Evolutionary conservation across 2,113 vertebrate species (phyloP), one percentile per base, ranked within the genome.

Genomic region (Corythaixoides concolor): DNA sequence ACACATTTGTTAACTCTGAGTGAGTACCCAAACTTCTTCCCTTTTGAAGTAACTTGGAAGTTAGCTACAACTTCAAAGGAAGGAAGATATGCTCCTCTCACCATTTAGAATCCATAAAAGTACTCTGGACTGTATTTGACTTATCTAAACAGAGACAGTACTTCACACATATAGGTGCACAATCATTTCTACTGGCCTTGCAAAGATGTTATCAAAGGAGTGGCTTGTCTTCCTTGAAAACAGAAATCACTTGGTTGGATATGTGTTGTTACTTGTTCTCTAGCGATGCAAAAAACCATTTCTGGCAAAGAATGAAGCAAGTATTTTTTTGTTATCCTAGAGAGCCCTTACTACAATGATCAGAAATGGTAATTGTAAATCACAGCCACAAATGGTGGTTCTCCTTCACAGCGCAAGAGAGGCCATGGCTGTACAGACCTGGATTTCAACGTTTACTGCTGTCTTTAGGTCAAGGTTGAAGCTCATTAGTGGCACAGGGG

Each of bases 21-120:
- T 66, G 79, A 95, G 89, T 89, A 92, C 86, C 92, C 53, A 62
- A 91, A 93, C 84, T 92, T 95, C 79, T 92, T 68, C 80, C 45
- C 84, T 95, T 97, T 96, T 97, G 96, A 95, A 96, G 89, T 90
- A 84, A 69, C 80, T 95, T 97, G 97, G 94, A 96, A 93, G 77
- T 66, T 89, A 96, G 66, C 84, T 93, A 93, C 55, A 72, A 47
- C 86, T 89, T 97, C 92, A 96, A 89, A 95, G 94, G 73, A 64
- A 93, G 91, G 95, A 88, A 93, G 91, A 95, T 92, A 84, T 95
- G 70, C 79, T 91, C 93, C 86, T 86, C 39, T 91, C 52, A 90
- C 86, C 66, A 60, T 79, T 92, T 89, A 76, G 85, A 87, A 92
- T 94, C 67, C 62, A 77, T 85, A 49, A 68, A 95, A 89, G 80